A percentile compares a stretch with the other conserved stretches of the same genome.
phyloP scores from a whole-genome alignment of 2,888 invertebrate species.

The Himalopsyche tibetana region DNA sequence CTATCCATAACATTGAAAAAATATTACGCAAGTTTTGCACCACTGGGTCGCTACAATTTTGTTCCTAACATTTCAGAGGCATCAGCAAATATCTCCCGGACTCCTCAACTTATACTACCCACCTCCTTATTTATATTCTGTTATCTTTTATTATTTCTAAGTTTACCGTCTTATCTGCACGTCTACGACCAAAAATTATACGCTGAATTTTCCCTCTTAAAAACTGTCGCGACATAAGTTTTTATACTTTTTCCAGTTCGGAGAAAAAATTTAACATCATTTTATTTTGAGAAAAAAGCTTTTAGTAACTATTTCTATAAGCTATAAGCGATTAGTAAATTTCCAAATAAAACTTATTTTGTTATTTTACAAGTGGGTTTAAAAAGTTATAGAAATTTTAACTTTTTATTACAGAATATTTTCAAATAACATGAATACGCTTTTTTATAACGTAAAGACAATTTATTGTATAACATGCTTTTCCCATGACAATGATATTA shows the following conservation, averaged over 20 bases:
- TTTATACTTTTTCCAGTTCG: background rate
- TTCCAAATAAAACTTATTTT: too few relatives aligned
- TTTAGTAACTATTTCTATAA: background rate
- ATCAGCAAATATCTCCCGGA: slow-evolving; percentile 20
- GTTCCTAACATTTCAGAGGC: slow-evolving; percentile 12
- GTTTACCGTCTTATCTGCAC: slow-evolving; percentile 28
- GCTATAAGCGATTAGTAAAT: too few relatives aligned
- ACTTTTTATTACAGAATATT: too few relatives aligned
- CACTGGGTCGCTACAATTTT: slow-evolving; percentile 3
- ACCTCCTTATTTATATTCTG: slow-evolving; percentile 34
- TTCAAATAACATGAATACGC: too few relatives aligned
- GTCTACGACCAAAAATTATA: slow-evolving; percentile 26
- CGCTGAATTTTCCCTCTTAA: slow-evolving; percentile 8
- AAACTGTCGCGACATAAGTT: slow-evolving; percentile 34
- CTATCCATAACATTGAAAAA: too few relatives aligned
- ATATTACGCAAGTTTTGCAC: background rate
- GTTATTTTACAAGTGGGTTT: too few relatives aligned
- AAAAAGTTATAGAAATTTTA: too few relatives aligned
- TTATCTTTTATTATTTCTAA: slow-evolving; percentile 34
- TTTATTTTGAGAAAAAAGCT: background rate
- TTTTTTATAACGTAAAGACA: too few relatives aligned
- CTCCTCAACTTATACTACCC: slow-evolving; percentile 20
- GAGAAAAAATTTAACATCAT: background rate
- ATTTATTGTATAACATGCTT: too few relatives aligned
- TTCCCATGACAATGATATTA: too few relatives aligned